phyloP scores from a whole-genome alignment of 2,113 vertebrate species.

The Donacobius atricapilla region DNA sequence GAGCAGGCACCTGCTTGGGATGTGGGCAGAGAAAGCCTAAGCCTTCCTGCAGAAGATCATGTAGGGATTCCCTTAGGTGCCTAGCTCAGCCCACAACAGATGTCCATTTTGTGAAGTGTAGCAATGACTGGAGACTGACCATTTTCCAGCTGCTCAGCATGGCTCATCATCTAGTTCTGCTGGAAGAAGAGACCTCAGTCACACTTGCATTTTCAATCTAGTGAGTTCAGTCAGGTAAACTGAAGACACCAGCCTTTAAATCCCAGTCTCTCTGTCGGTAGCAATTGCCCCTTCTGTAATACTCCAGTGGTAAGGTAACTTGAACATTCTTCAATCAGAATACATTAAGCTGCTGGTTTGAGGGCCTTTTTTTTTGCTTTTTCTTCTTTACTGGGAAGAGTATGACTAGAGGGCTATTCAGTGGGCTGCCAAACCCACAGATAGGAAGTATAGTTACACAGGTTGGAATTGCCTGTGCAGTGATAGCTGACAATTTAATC shows the following conservation, averaged over 20 bases:
- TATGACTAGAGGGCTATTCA: background rate
- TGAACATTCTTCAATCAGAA: background rate
- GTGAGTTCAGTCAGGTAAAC: background rate
- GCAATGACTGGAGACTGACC: background rate
- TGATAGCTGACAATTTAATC: background rate
- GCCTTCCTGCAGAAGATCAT: background rate
- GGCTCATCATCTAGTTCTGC: background rate
- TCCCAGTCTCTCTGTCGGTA: background rate
- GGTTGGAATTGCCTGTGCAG: background rate
- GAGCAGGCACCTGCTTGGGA: background rate
- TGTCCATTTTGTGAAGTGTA: fast-evolving
- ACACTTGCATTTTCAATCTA: background rate
- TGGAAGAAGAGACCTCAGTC: background rate
- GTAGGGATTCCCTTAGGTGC: background rate
- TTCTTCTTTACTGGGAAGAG: background rate
- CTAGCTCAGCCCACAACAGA: fast-evolving
- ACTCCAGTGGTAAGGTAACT: background rate
- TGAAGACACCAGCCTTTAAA: background rate
- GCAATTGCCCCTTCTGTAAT: background rate
- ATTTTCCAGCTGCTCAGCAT: background rate
- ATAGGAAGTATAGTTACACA: background rate
- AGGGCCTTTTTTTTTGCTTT: background rate
- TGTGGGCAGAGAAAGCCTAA: background rate
- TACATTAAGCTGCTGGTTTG: background rate
- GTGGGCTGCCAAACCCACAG: background rate